Evolutionary conservation across 1,140 invertebrate genomes (phyloP).

Genomic region (Drosophila tristis): DNA sequence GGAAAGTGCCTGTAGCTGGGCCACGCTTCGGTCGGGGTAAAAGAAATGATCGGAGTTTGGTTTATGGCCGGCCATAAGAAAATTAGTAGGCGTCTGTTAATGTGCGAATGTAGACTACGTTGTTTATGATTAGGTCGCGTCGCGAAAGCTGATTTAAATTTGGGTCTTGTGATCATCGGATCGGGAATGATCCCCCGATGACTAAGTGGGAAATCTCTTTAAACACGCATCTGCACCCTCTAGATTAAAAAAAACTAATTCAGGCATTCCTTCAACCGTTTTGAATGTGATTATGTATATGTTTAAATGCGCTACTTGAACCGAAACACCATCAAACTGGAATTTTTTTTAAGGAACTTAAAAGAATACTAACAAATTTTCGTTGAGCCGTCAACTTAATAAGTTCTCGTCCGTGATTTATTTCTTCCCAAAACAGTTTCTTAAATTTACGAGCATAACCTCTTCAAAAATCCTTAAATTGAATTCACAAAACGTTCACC

Average conservation of each 20-base stretch:
- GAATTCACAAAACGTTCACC: not conserved
- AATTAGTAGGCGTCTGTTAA: slow-evolving; percentile 72
- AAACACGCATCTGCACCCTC: not conserved
- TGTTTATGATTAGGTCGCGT: slow-evolving; percentile 24
- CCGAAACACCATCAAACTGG: not conserved
- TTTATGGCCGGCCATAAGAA: slow-evolving; percentile 48
- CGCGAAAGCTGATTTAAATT: slow-evolving; percentile 49
- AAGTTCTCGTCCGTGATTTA: too few relatives aligned
- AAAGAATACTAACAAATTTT: not conserved
- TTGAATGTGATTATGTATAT: too few relatives aligned
- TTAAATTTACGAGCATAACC: not conserved
- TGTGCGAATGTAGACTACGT: slow-evolving; percentile 57
- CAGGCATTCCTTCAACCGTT: not conserved
- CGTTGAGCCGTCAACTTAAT: too few relatives aligned
- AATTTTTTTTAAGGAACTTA: too few relatives aligned
- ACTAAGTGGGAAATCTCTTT: slow-evolving; percentile 31
- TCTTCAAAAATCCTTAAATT: not conserved
- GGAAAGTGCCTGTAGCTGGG: slow-evolving; percentile 27
- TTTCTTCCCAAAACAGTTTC: not conserved
- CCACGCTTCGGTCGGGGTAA: slow-evolving; percentile 2
- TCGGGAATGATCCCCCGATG: slow-evolving; percentile 20
- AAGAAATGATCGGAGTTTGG: slow-evolving; percentile 44
- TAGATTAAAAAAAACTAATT: not conserved
- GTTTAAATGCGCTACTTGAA: too few relatives aligned
- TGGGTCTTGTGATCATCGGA: slow-evolving; percentile 58